Evolutionary conservation across 2,888 invertebrate genomes (phyloP).

Genomic region (Epirrita christyi): DNA sequence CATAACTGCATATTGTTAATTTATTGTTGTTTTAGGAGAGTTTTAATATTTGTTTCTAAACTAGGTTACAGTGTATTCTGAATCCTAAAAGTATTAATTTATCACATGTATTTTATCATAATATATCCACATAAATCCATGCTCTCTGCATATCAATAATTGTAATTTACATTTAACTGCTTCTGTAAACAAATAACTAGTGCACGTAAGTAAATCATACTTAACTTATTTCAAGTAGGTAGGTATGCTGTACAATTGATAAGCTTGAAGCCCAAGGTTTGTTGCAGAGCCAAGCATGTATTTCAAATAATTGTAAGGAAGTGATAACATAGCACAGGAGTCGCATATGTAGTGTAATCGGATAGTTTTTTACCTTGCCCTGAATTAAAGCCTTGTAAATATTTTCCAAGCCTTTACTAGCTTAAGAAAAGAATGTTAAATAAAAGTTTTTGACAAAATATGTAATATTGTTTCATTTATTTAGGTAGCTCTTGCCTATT

Average conservation of each 20-base stretch:
- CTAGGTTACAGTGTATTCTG: constrained; percentile 58
- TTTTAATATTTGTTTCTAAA: constrained; percentile 78
- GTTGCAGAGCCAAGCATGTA: constrained; percentile 71
- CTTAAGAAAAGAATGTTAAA: constrained; percentile 80
- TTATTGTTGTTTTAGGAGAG: constrained; percentile 82
- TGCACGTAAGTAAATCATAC: too few species aligned
- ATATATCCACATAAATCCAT: too few species aligned
- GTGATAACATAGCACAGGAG: constrained; percentile 71
- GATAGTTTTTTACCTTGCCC: constrained; percentile 83
- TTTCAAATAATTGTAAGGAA: constrained; percentile 55
- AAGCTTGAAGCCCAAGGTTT: constrained; percentile 47
- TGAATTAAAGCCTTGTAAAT: constrained; percentile 82
- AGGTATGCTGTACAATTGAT: constrained; percentile 16
- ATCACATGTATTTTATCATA: constrained; percentile 36
- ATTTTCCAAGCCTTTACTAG: constrained; percentile 82
- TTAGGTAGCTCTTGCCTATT: too few species aligned
- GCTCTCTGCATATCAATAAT: constrained; percentile 41
- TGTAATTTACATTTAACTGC: constrained; percentile 21
- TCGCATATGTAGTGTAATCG: constrained; percentile 69
- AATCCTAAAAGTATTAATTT: constrained; percentile 61
- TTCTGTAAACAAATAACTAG: not conserved
- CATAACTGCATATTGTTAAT: constrained; percentile 74
- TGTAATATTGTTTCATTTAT: constrained; percentile 70
- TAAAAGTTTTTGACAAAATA: constrained; percentile 75
- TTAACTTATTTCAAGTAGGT: constrained; percentile 9